A percentile compares a stretch with the other conserved stretches of the same genome.
Evolutionary conservation across 2,113 vertebrate species (phyloP).

Genomic region (Cyanoramphus novaezelandiae): DNA sequence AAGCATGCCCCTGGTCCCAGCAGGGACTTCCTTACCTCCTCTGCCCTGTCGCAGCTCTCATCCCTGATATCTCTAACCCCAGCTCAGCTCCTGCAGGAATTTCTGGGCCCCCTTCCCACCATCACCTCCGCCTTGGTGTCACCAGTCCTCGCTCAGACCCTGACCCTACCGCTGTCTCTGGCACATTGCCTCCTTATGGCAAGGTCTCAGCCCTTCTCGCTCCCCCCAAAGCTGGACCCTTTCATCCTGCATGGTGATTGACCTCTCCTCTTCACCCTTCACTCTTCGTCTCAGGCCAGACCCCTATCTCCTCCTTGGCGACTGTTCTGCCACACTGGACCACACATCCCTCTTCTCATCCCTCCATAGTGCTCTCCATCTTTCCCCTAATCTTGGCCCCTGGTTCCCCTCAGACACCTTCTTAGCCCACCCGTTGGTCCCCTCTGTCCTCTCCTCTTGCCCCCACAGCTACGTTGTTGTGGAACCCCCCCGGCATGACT

Average conservation of each 20-base stretch:
- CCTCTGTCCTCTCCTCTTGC: neutral
- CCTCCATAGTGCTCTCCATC: neutral
- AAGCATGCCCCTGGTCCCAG: neutral
- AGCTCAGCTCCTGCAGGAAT: neutral
- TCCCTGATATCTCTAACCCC: neutral
- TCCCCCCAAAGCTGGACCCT: neutral
- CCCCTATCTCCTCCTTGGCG: neutral
- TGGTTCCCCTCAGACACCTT: neutral
- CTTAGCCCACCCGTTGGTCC: neutral
- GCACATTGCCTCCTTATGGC: neutral
- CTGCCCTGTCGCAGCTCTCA: neutral
- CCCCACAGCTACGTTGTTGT: neutral
- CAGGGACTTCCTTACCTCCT: neutral
- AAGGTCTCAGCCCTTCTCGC: accelerated
- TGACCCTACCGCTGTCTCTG: neutral
- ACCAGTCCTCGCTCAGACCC: neutral
- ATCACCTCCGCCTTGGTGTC: neutral
- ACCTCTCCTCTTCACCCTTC: neutral
- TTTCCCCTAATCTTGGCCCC: neutral
- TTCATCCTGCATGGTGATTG: neutral
- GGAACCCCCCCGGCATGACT: neutral
- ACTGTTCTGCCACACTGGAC: neutral
- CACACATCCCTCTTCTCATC: neutral
- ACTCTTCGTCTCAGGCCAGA: neutral
- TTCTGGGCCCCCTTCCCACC: neutral